These are phyloP conservation scores for Pionites leucogaster DNA, from an alignment of 2,113 vertebrate genomes.

Conservation along the genomic window DNA sequence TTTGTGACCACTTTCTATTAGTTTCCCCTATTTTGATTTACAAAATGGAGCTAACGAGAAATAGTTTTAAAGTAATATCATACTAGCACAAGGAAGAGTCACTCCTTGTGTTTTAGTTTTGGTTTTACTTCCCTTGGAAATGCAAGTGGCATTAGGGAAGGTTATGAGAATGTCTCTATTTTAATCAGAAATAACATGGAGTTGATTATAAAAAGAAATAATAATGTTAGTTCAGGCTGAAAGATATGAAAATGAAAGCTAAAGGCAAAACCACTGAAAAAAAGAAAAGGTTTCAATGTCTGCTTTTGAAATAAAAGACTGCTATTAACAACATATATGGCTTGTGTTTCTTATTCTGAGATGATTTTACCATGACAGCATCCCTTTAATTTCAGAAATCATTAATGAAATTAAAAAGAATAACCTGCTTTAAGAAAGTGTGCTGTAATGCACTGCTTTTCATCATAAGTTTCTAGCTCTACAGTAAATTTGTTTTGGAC, in stretches of 20 bases:
- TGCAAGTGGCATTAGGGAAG: not conserved
- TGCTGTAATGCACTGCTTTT: not conserved
- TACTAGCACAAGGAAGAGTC: not conserved
- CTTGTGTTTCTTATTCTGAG: not conserved
- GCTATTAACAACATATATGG: not conserved
- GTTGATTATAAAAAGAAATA: not conserved
- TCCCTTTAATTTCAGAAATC: not conserved
- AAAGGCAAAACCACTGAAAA: not conserved
- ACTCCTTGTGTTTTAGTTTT: not conserved
- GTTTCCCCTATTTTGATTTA: not conserved
- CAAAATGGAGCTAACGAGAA: not conserved
- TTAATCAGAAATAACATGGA: not conserved
- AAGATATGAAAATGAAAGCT: not conserved
- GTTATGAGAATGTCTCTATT: not conserved
- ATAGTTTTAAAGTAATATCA: not conserved
- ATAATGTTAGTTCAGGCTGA: not conserved
- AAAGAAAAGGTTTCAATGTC: not conserved
- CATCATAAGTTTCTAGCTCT: conserved; percentile 39
- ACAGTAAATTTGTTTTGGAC: not conserved
- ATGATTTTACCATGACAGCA: not conserved
- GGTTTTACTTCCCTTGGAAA: not conserved
- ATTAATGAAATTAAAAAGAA: conserved; percentile 1
- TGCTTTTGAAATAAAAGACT: not conserved
- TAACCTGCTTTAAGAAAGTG: not conserved
- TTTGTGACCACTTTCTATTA: not conserved